Percentiles rank a stretch among this genome's conserved stretches.
Evolutionary conservation across 2,113 vertebrate genomes (phyloP).

Genomic region (Psittacus erithacus): DNA sequence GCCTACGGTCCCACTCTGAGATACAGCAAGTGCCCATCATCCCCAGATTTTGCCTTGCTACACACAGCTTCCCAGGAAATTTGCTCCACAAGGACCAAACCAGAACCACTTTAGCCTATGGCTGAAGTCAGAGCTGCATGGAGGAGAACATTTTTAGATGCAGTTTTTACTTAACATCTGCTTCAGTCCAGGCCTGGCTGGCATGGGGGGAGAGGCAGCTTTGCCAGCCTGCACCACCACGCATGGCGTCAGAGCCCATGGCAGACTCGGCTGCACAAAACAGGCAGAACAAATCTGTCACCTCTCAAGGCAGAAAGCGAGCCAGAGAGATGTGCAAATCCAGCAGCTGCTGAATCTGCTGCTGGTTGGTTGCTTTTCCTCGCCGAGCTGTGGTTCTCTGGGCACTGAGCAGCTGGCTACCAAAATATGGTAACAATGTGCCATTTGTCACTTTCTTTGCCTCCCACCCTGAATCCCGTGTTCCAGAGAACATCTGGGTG

Average conservation of each 20-base stretch:
- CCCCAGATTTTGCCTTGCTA: neutral
- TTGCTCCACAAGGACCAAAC: neutral
- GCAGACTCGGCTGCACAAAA: neutral
- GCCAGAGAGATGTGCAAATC: neutral
- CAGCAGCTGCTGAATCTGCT: neutral
- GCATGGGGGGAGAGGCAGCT: neutral
- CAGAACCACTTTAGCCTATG: neutral
- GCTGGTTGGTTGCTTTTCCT: neutral
- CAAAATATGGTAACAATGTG: neutral
- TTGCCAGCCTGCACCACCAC: neutral
- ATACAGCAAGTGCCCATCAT: fast-evolving
- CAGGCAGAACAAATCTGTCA: neutral
- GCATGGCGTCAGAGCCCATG: neutral
- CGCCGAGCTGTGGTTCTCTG: neutral
- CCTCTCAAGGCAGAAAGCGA: neutral
- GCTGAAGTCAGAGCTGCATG: neutral
- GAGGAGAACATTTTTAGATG: neutral
- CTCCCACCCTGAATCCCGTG: neutral
- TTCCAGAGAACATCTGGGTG: neutral
- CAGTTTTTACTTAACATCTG: neutral
- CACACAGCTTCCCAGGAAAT: neutral
- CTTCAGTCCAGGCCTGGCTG: neutral
- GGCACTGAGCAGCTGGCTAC: neutral
- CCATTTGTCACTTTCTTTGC: neutral
- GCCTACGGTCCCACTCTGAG: fast-evolving